These are phyloP conservation scores for Andrena minutula DNA, from an alignment of 2,888 invertebrate species.

Conservation along the genomic window DNA sequence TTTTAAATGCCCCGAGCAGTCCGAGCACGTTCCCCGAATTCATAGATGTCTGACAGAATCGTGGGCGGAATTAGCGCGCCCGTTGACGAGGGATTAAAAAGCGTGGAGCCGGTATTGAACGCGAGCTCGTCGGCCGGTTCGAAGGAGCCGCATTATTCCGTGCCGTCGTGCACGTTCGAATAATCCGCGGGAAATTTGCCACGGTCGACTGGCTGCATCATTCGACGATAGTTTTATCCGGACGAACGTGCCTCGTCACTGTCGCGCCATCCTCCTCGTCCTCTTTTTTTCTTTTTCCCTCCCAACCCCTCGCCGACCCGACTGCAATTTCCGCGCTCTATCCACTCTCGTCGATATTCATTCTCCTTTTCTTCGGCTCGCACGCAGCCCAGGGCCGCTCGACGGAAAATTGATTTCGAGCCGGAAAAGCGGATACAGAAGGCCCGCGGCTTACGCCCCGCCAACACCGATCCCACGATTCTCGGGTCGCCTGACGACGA, in stretches of 20 bases:
- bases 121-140: background rate
- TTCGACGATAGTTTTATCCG: constrained; percentile 61
- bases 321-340: constrained; percentile 65
- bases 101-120: constrained; percentile 12
- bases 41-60: background rate
- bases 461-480: background rate
- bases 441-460: background rate
- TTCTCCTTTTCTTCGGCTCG: constrained; percentile 60
- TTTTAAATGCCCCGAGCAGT: too few species aligned
- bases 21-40: too few species aligned
- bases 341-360: constrained; percentile 68
- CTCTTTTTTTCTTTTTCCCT: background rate
- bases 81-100: constrained; percentile 2
- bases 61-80: background rate
- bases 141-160: constrained; percentile 52
- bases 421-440: constrained; percentile 31
- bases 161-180: constrained; percentile 50
- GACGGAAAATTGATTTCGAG: constrained; percentile 67
- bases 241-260: constrained; percentile 61
- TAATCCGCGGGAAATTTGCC: constrained; percentile 60
- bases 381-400: constrained; percentile 54
- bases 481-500: constrained; percentile 6
- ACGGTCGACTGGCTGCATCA: constrained; percentile 56
- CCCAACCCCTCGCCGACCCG: background rate
- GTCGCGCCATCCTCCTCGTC: constrained; percentile 51